phyloP scores from a whole-genome alignment of 2,113 vertebrate species.

The Hypanus sabinus region DNA sequence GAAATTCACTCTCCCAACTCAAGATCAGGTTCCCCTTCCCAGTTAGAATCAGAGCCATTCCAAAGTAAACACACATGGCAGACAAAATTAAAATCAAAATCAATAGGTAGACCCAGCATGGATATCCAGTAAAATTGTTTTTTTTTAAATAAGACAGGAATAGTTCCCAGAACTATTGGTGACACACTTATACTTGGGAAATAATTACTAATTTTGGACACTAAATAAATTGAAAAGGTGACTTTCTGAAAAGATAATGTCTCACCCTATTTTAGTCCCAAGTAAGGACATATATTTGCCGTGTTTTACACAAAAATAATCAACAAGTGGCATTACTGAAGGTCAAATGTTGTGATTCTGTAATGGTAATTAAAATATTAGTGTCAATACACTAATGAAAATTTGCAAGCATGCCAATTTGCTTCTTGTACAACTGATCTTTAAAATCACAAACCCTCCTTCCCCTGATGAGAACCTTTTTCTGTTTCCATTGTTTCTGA shows the following conservation, averaged over 20 bases:
- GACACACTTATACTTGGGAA: background rate
- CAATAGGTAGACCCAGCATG: background rate
- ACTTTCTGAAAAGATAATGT: background rate
- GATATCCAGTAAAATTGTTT: background rate
- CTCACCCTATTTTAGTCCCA: background rate
- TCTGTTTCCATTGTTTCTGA: background rate
- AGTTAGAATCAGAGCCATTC: background rate
- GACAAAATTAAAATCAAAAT: slow-evolving; percentile 27
- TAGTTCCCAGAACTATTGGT: no score
- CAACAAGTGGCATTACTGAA: background rate
- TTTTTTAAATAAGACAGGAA: background rate
- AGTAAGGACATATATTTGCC: background rate
- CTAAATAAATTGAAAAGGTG: background rate
- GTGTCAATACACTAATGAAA: background rate
- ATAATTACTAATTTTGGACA: background rate
- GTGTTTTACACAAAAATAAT: background rate
- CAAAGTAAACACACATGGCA: background rate
- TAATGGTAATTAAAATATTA: background rate
- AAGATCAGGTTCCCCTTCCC: background rate
- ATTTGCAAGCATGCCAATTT: background rate
- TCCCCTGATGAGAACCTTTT: background rate
- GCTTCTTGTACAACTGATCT: background rate
- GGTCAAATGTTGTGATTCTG: background rate
- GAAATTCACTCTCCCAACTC: background rate
- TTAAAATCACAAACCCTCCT: background rate